Evolutionary conservation across 2,888 invertebrate species (phyloP), one percentile per base, ranked within the genome.

Genomic region (Cremastinae sp.): DNA sequence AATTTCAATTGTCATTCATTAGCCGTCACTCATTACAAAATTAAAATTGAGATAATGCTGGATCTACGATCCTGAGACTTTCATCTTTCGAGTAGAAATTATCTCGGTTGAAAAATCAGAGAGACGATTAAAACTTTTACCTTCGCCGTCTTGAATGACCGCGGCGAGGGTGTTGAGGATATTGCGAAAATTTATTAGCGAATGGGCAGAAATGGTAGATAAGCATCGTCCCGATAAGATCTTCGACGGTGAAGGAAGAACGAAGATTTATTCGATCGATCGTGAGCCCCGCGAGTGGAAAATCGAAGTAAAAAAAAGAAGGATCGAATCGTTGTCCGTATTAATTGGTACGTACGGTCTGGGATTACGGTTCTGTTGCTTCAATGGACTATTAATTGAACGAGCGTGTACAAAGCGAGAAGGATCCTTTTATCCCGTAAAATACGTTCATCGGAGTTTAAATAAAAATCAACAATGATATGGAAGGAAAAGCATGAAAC

Each of bases 351-450:
- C 28, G 56, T 56, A 47, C n/a, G 62, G 58, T 28, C 59, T 49
- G 41, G 58, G 59, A 61, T 65, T 65, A 71, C 47, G 41, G 55
- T 75, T 75, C 65, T 62, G 41, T 66, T 66, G 14, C 64, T 69
- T 76, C 73, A 68, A 69, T 69, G 51, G 62, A 9, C 72, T 47
- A 73, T 68, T 76, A 76, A 76, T 73, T 73, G 68, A 73, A 72
- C 45, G 64, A 68, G 58, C 68, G 61, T 72, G 61, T 64, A 49
- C 45, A 14, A 45, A 75, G 22, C 58, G 51, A 51, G 69, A 35
- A 47, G 18, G 37, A 68, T 70, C 51, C 53, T 39, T 51, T 51
- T 58, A 37, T 22, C 45, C 62, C 45, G 53, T 37, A n/a, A 22
- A 12, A 22, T 20, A 20, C 20, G 37, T 53, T 59, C 20, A 22